phyloP scores from a whole-genome alignment of 2,113 vertebrate species.

The Lonchura striata region DNA sequence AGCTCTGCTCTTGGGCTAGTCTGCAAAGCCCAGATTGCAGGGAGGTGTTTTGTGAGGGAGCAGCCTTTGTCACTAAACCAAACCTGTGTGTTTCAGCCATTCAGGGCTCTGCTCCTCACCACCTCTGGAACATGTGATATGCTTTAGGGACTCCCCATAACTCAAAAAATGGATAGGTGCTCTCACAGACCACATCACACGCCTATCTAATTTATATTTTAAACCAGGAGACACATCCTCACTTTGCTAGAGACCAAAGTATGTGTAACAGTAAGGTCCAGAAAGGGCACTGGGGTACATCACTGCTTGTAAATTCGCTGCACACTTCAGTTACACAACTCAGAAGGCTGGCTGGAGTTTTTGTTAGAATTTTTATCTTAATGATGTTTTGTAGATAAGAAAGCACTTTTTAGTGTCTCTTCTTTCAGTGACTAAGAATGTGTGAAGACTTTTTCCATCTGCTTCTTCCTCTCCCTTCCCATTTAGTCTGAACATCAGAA shows the following conservation, averaged over 20 bases:
- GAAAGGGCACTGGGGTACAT: fast-evolving
- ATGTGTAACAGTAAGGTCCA: neutral
- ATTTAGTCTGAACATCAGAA: neutral
- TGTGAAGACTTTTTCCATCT: neutral
- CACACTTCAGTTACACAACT: neutral
- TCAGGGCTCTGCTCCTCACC: neutral
- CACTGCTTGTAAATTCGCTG: neutral
- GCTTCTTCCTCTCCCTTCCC: neutral
- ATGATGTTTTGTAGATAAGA: neutral
- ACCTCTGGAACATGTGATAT: neutral
- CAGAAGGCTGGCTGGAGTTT: neutral
- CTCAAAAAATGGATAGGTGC: neutral
- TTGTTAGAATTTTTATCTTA: neutral
- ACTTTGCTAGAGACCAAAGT: neutral
- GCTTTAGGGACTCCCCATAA: neutral
- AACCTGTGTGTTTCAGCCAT: neutral
- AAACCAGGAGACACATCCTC: neutral
- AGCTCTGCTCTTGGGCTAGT: neutral
- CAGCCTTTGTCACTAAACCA: neutral
- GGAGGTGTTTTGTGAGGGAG: neutral
- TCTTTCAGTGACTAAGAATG: neutral
- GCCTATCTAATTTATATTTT: neutral
- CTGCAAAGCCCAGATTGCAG: fast-evolving
- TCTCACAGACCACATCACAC: neutral
- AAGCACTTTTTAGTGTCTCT: neutral